Evolutionary conservation across 2,797 vertebrate genomes (phyloP).

Genomic region (Notoglanidium macrostoma): DNA sequence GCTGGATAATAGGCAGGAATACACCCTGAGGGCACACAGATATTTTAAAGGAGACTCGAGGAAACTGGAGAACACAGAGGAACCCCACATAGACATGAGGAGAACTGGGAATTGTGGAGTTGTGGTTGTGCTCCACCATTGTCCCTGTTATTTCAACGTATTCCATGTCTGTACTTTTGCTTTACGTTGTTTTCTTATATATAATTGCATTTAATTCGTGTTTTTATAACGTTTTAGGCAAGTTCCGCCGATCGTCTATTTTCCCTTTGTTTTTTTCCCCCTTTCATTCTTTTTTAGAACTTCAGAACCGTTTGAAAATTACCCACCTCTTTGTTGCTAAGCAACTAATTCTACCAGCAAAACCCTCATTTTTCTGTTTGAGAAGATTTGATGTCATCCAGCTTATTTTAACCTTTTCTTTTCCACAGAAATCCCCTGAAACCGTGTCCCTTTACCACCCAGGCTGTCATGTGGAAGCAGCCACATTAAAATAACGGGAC

Average conservation of each 20-base stretch:
- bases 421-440: background rate
- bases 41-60: too few species aligned
- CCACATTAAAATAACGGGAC: background rate
- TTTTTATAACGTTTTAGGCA: background rate
- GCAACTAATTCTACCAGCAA: constrained; percentile 37
- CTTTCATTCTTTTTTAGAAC: background rate
- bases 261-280: background rate
- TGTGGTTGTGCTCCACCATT: too few species aligned
- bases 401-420: constrained; percentile 16
- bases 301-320: constrained; percentile 25
- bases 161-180: background rate
- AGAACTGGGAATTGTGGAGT: background rate
- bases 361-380: background rate
- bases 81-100: background rate
- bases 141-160: background rate
- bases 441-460: background rate
- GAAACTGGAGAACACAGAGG: too few species aligned
- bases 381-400: constrained; percentile 23
- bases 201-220: background rate
- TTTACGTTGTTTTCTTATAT: background rate
- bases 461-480: too few species aligned
- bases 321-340: constrained; percentile 49
- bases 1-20: background rate
- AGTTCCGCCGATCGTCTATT: background rate
- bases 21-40: background rate